Conservation (phyloP, 2,113 vertebrate genomes). For the Picathartes gymnocephalus region DNA sequence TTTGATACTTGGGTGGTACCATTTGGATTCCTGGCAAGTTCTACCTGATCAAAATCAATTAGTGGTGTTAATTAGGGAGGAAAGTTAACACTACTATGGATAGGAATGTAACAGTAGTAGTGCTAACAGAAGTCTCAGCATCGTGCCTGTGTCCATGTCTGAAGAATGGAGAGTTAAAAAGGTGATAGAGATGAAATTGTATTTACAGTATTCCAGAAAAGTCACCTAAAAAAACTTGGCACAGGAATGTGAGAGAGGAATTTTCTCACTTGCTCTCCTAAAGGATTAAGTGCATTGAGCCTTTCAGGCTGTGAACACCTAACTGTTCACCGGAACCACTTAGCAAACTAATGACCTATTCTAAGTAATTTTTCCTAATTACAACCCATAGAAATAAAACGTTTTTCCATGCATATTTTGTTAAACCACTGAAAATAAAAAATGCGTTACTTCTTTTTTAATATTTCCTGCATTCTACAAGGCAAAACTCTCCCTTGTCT, state of each 20-base stretch:
- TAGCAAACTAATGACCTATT: not conserved
- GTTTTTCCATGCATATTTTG: not conserved
- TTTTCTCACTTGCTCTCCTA: not conserved
- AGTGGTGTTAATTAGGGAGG: not conserved
- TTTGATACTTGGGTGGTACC: accelerated
- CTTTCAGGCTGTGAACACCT: not conserved
- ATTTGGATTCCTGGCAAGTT: not conserved
- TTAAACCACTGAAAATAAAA: not conserved
- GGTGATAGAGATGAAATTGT: not conserved
- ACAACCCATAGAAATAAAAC: not conserved
- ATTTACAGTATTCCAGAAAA: not conserved
- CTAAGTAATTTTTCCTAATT: not conserved
- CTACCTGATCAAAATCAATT: not conserved
- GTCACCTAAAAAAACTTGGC: not conserved
- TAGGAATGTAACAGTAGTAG: not conserved
- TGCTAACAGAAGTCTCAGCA: not conserved
- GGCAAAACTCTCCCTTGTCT: not conserved
- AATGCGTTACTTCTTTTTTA: not conserved
- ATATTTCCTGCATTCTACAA: not conserved
- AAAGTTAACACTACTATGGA: not conserved
- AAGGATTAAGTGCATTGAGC: not conserved
- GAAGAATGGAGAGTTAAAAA: not conserved
- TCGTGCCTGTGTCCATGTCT: not conserved
- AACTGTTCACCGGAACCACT: not conserved
- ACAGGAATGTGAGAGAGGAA: not conserved